A percentile compares a stretch with the other conserved stretches of the same genome.
Conservation (phyloP, 1,140 invertebrate genomes). For the Ylistrum balloti region DNA sequence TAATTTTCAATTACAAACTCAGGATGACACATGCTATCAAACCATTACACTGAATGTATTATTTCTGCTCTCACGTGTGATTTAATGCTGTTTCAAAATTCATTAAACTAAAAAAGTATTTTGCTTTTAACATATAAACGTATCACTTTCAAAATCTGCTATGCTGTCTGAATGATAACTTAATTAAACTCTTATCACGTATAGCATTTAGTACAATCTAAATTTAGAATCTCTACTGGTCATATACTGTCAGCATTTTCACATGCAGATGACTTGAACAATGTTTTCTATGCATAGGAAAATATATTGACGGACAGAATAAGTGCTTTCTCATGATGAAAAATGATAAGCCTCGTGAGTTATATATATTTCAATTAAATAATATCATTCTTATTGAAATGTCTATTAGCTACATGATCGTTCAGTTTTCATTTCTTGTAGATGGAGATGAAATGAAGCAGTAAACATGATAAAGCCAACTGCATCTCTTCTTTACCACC, state of each 20-base stretch:
- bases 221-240: background rate
- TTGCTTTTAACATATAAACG: background rate
- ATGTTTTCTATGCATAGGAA: background rate
- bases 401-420: background rate
- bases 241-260: background rate
- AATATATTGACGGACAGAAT: background rate
- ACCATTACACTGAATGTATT: background rate
- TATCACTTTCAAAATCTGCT: constrained; percentile 5
- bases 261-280: background rate
- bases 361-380: background rate
- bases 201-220: background rate
- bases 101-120: no score
- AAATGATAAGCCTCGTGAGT: background rate
- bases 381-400: background rate
- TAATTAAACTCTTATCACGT: constrained; percentile 1
- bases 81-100: no score
- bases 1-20: background rate
- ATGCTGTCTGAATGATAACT: background rate
- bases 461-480: background rate
- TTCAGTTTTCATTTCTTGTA: background rate
- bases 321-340: background rate
- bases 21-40: background rate
- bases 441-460: background rate
- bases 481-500: background rate
- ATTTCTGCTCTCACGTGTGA: background rate